Percentiles rank a stretch among this genome's conserved stretches.
phyloP scores from a whole-genome alignment of 2,113 vertebrate species.

The Regulus satrapa region DNA sequence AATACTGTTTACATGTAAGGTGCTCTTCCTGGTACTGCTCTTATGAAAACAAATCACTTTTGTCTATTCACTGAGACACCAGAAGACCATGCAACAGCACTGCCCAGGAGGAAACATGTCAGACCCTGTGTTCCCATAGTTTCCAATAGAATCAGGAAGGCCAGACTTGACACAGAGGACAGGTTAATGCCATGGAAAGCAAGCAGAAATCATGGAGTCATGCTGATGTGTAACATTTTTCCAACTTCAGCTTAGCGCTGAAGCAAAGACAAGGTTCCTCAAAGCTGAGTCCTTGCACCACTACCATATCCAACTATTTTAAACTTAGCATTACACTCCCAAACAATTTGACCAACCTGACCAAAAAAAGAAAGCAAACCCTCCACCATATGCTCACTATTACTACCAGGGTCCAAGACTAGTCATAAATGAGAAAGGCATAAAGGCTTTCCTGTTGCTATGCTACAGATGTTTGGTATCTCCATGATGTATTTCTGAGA shows the following conservation, averaged over 20 bases:
- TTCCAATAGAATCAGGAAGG: background rate
- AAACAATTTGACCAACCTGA: background rate
- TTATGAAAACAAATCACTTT: background rate
- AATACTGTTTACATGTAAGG: background rate
- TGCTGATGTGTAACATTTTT: background rate
- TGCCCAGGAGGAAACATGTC: background rate
- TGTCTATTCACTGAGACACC: background rate
- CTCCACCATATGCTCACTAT: background rate
- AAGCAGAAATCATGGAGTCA: background rate
- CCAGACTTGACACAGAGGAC: background rate
- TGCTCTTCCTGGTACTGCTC: background rate
- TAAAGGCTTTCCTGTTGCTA: background rate
- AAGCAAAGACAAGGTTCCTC: background rate
- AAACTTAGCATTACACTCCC: background rate
- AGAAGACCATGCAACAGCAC: fast-evolving
- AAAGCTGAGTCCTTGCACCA: background rate
- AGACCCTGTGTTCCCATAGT: background rate
- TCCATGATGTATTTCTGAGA: background rate
- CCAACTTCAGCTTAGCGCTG: background rate
- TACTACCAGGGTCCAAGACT: background rate
- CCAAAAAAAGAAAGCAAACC: background rate
- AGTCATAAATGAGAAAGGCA: background rate
- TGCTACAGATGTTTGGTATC: background rate
- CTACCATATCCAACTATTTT: background rate
- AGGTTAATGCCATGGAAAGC: background rate